phyloP scores from a whole-genome alignment of 2,797 vertebrate genomes.

The Cuniculus paca region DNA sequence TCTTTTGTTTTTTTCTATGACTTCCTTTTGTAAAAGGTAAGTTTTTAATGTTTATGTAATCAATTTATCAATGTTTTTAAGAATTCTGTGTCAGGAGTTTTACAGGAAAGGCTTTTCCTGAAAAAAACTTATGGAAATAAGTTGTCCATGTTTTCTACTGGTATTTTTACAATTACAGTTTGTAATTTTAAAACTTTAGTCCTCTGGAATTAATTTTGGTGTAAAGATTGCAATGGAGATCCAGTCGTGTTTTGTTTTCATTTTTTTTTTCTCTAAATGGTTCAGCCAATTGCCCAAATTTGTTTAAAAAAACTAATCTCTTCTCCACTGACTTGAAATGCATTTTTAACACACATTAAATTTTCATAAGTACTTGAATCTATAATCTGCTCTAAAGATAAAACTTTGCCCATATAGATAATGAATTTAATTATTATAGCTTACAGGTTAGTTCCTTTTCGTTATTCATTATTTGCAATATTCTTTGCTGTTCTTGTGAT shows the following conservation, averaged over 20 bases:
- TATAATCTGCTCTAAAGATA: constrained; percentile 15
- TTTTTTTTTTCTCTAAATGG: background rate
- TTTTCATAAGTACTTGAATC: constrained; percentile 9
- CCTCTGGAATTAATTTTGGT: constrained; percentile 33
- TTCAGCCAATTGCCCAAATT: constrained; percentile 2
- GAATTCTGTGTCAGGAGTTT: constrained; percentile 13
- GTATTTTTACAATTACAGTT: constrained; percentile 31
- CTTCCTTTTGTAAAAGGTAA: background rate
- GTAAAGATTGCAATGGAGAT: constrained; percentile 22
- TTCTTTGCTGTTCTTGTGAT: background rate
- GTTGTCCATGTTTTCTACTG: background rate
- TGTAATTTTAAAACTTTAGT: constrained; percentile 62
- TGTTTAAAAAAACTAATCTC: constrained; percentile 43
- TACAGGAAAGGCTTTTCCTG: constrained; percentile 1
- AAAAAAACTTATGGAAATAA: constrained; percentile 52
- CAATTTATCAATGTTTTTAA: constrained; percentile 29
- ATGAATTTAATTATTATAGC: constrained; percentile 22
- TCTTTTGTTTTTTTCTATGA: background rate
- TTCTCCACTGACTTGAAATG: background rate
- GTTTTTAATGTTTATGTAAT: background rate
- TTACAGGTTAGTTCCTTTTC: background rate
- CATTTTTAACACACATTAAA: constrained; percentile 43
- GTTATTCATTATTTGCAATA: constrained; percentile 33
- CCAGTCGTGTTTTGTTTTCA: background rate
- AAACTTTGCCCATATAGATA: background rate